Conservation (phyloP, 1,140 invertebrate genomes). For the Leptinotarsa undecemlineata region DNA sequence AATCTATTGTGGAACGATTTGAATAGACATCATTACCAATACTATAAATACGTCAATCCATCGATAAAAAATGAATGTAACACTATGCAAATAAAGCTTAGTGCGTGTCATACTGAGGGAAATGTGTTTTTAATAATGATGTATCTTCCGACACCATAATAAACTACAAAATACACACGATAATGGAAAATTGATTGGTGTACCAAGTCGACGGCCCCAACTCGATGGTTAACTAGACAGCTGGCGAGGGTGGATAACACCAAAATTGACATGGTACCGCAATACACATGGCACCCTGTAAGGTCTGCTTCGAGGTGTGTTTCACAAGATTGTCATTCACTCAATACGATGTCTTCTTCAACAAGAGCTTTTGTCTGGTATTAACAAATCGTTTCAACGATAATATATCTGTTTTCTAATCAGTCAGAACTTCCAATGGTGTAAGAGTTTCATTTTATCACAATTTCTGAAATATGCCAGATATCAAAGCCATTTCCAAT, state of each 20-base stretch:
- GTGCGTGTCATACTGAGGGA: conserved; percentile 17
- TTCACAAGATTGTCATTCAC: background rate
- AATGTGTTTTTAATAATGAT: conserved; percentile 45
- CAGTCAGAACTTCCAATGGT: too few species aligned
- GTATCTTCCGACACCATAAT: conserved; percentile 36
- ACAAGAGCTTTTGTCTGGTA: too few species aligned
- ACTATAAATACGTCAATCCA: background rate
- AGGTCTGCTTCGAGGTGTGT: background rate
- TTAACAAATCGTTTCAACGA: too few species aligned
- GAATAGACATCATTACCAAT: conserved; percentile 5
- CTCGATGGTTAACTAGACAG: conserved; percentile 40
- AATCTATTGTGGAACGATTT: background rate
- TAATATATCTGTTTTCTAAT: too few species aligned
- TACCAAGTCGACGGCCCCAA: conserved; percentile 25
- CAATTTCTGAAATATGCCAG: too few species aligned
- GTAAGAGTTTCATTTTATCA: too few species aligned
- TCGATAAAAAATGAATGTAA: conserved; percentile 3
- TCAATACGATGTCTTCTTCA: too few species aligned
- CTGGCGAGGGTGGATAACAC: conserved; percentile 33
- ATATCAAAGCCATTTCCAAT: too few species aligned
- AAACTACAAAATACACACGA: conserved; percentile 37
- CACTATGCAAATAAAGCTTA: background rate
- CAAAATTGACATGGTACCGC: conserved; percentile 23
- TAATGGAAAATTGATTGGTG: conserved; percentile 46
- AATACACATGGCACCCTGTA: background rate